phyloP scores from a whole-genome alignment of 2,113 vertebrate species.

The Elgaria multicarinata region DNA sequence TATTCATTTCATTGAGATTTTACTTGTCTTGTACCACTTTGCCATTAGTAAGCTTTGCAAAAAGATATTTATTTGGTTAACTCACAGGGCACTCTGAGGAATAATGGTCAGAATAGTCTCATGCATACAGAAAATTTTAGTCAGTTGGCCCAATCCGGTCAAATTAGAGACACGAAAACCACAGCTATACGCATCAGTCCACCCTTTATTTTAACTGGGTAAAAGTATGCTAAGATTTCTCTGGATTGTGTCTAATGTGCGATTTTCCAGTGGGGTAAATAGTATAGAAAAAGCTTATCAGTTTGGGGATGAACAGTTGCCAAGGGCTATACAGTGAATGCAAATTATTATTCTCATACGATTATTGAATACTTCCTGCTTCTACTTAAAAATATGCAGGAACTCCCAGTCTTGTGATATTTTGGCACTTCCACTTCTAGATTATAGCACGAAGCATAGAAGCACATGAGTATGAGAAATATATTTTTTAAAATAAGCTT shows the following conservation, averaged over 20 bases:
- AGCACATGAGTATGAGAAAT: background rate
- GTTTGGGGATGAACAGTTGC: background rate
- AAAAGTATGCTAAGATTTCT: background rate
- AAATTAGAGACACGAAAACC: background rate
- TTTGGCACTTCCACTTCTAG: constrained; percentile 10
- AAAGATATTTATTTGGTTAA: constrained; percentile 45
- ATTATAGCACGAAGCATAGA: constrained; percentile 11
- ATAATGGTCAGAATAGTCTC: background rate
- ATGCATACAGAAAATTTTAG: background rate
- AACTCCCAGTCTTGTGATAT: background rate
- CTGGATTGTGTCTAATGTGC: background rate
- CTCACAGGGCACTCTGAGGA: constrained; percentile 18
- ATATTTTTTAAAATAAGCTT: constrained; percentile 21
- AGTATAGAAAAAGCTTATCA: constrained; percentile 33
- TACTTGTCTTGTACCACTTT: constrained; percentile 55
- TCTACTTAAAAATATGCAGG: constrained; percentile 10
- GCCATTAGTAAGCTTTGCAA: constrained; percentile 48
- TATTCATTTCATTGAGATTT: constrained; percentile 27
- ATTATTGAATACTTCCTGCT: background rate
- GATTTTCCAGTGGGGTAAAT: background rate
- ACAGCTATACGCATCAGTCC: background rate
- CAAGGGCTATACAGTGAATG: background rate
- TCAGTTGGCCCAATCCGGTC: background rate
- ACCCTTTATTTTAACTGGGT: background rate
- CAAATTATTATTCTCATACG: background rate